phyloP scores from a whole-genome alignment of 2,888 invertebrate species.

The Exephanes ischioxanthus region DNA sequence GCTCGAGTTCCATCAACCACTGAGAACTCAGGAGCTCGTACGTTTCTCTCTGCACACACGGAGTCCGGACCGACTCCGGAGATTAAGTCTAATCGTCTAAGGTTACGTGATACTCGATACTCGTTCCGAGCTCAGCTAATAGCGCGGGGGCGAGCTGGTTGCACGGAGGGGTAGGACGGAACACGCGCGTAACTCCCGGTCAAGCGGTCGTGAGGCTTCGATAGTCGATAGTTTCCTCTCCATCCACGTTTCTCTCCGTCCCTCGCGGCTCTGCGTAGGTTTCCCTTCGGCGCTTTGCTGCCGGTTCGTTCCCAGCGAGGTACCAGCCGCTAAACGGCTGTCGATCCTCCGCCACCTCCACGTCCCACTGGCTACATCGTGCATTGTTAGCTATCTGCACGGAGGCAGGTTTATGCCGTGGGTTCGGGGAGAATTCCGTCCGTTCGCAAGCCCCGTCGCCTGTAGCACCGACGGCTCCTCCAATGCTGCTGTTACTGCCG shows the following conservation, averaged over 20 bases:
- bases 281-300: slow-evolving; percentile 39
- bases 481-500: slow-evolving; percentile 1
- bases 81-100: slow-evolving; percentile 74
- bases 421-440: slow-evolving; percentile 39
- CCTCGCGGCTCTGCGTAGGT: slow-evolving; percentile 23
- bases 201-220: slow-evolving; percentile 75
- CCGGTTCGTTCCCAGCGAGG: slow-evolving; percentile 18
- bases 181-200: slow-evolving; percentile 68
- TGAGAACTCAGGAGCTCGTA: slow-evolving; percentile 48
- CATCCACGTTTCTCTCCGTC: not conserved
- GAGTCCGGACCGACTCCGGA: slow-evolving; percentile 17
- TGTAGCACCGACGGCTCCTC: slow-evolving; percentile 2
- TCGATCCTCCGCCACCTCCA: slow-evolving; percentile 59
- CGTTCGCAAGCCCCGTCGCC: slow-evolving; percentile 21
- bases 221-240: slow-evolving; percentile 73
- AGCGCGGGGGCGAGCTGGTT: slow-evolving; percentile 26
- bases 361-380: slow-evolving; percentile 21
- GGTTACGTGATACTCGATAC: slow-evolving; percentile 77
- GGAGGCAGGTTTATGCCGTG: slow-evolving; percentile 50
- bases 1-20: slow-evolving; percentile 42
- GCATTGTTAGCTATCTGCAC: slow-evolving; percentile 51
- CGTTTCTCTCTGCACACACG: slow-evolving; percentile 36
- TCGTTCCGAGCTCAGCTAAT: slow-evolving; percentile 51
- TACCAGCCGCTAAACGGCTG: slow-evolving; percentile 74
- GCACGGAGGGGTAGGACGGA: not conserved